Evolutionary conservation across 2,797 vertebrate genomes (phyloP).

Genomic region (Cirrhinus molitorella): DNA sequence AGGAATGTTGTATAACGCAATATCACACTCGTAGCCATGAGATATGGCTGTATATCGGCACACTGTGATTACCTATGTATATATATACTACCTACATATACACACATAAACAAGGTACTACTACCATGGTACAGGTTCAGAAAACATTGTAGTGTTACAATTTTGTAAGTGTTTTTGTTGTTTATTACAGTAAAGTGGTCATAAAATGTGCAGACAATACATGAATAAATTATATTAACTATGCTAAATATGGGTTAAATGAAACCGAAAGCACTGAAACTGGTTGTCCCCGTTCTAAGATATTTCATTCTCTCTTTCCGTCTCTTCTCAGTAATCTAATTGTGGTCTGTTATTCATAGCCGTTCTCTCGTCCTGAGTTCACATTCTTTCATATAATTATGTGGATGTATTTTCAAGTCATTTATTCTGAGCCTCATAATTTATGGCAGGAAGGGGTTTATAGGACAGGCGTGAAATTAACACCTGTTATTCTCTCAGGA

Average conservation of each 20-base stretch:
- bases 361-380: constrained; percentile 24
- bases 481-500: constrained; percentile 60
- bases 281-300: neutral
- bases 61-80: no score
- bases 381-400: constrained; percentile 52
- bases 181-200: no score
- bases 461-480: constrained; percentile 63
- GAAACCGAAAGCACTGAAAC: neutral
- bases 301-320: neutral
- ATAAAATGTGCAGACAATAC: neutral
- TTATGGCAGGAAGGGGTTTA: constrained; percentile 48
- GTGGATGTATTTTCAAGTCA: constrained; percentile 33
- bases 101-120: no score
- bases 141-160: no score
- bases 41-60: no score
- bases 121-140: no score
- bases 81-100: no score
- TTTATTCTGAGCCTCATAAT: constrained; percentile 40
- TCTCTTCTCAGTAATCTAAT: constrained; percentile 4
- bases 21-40: no score
- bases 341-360: constrained; percentile 40
- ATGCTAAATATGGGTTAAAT: neutral
- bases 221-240: neutral
- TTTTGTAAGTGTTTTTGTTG: no score
- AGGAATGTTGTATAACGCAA: no score